phyloP scores from a whole-genome alignment of 2,888 invertebrate genomes.

The Pristionchus arcanus region DNA sequence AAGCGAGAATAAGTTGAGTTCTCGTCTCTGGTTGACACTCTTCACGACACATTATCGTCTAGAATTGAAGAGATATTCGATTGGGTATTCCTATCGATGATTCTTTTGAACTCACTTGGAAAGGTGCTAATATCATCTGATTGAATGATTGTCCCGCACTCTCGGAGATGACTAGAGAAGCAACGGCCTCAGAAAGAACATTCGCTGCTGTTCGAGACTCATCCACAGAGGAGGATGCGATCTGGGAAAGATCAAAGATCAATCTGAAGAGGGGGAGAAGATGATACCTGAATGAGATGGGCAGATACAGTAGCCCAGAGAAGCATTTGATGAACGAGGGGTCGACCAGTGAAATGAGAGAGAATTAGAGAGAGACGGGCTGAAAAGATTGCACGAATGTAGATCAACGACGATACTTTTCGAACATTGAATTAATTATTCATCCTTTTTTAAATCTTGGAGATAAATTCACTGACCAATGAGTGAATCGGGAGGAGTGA shows the following conservation, averaged over 20 bases:
- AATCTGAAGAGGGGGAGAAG: not conserved
- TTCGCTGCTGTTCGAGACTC: slow-evolving; percentile 64
- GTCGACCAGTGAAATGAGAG: slow-evolving; percentile 68
- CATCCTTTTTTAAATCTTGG: too few relatives aligned
- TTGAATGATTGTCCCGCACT: slow-evolving; percentile 67
- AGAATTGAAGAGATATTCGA: slow-evolving; percentile 79
- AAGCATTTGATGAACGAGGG: slow-evolving; percentile 89
- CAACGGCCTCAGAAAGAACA: slow-evolving; percentile 64
- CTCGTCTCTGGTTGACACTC: slow-evolving; percentile 94
- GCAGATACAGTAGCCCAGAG: slow-evolving; percentile 93
- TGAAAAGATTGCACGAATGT: not conserved
- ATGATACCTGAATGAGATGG: slow-evolving; percentile 90
- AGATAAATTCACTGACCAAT: slow-evolving; percentile 22
- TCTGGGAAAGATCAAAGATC: slow-evolving; percentile 53
- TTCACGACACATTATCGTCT: slow-evolving; percentile 93
- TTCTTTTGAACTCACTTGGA: slow-evolving; percentile 58
- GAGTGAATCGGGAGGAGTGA: slow-evolving; percentile 65
- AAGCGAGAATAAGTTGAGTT: slow-evolving; percentile 92
- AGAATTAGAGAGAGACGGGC: slow-evolving; percentile 63
- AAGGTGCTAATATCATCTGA: slow-evolving; percentile 69
- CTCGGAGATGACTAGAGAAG: slow-evolving; percentile 61
- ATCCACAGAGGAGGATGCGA: slow-evolving; percentile 60
- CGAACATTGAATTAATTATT: too few relatives aligned
- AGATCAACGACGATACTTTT: too few relatives aligned
- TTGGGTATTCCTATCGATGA: not conserved